phyloP scores from a whole-genome alignment of 2,113 vertebrate species.

The Cheilinus undulatus region DNA sequence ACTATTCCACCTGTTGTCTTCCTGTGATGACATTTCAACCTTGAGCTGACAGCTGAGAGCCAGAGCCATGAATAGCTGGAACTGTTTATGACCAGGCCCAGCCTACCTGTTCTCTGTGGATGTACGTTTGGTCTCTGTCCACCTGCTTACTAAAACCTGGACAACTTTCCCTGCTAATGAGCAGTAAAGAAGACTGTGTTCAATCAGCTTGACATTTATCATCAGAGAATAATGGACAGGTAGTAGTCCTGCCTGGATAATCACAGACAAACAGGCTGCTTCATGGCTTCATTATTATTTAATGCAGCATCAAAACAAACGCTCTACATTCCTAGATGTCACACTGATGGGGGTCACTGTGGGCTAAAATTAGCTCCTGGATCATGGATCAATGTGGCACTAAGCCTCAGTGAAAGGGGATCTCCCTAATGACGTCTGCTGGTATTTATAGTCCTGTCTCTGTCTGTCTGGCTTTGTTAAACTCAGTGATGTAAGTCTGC shows the following conservation, averaged over 20 bases:
- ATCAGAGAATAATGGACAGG: neutral
- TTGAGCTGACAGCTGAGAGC: constrained; percentile 42
- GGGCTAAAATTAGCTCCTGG: constrained; percentile 45
- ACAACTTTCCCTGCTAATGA: neutral
- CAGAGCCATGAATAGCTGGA: constrained; percentile 35
- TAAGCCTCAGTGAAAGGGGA: constrained; percentile 65
- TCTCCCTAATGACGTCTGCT: constrained; percentile 52
- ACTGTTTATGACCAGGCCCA: neutral
- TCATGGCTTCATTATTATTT: constrained; percentile 11
- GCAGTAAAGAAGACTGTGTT: neutral
- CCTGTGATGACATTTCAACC: constrained; percentile 21
- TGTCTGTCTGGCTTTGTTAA: constrained; percentile 19
- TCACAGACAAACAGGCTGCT: constrained; percentile 4
- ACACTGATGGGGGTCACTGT: constrained; percentile 8
- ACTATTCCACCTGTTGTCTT: constrained; percentile 55
- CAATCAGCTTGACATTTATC: neutral
- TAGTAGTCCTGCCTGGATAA: constrained; percentile 7
- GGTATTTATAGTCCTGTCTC: constrained; percentile 45
- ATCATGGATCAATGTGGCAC: constrained; percentile 41
- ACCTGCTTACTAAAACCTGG: constrained; percentile 5
- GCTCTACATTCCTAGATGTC: constrained; percentile 8
- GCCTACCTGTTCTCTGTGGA: constrained; percentile 27
- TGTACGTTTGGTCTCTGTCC: neutral
- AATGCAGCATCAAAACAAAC: constrained; percentile 5
- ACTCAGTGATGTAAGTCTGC: constrained; percentile 1